phyloP scores from a whole-genome alignment of 1,140 invertebrate species.

The Atta texana region DNA sequence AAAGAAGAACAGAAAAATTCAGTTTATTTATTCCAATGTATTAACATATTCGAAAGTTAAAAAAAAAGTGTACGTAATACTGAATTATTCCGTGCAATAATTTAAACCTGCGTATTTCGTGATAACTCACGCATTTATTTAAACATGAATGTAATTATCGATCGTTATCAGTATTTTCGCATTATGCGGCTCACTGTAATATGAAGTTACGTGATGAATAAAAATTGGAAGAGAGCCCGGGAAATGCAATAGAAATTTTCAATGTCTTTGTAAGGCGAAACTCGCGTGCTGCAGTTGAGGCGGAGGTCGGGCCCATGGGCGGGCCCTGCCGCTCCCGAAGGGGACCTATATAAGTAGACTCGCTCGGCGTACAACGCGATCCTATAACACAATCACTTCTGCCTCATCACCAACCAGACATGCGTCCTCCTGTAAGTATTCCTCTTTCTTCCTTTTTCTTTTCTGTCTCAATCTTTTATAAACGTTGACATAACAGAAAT shows the following conservation, averaged over 20 bases:
- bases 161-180: background rate
- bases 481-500: background rate
- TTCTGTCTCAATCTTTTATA: background rate
- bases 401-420: conserved; percentile 80
- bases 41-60: conserved; percentile 46
- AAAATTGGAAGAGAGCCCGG: conserved; percentile 56
- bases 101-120: background rate
- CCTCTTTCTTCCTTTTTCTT: conserved; percentile 48
- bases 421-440: conserved; percentile 82
- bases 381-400: conserved; percentile 82
- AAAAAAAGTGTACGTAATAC: background rate
- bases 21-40: conserved; percentile 9
- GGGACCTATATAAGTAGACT: conserved; percentile 85
- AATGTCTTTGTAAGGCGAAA: conserved; percentile 74
- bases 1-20: background rate
- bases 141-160: background rate
- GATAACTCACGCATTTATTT: background rate
- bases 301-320: conserved; percentile 85
- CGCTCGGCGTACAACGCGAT: conserved; percentile 80
- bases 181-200: background rate
- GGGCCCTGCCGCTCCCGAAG: conserved; percentile 84
- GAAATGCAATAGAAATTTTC: conserved; percentile 71
- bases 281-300: conserved; percentile 72
- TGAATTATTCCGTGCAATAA: background rate
- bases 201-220: conserved; percentile 28